Percentiles rank a stretch among this genome's conserved stretches.
These are phyloP conservation scores for Calameuta idolon DNA, from an alignment of 2,888 invertebrate species.

Conservation along the genomic window DNA sequence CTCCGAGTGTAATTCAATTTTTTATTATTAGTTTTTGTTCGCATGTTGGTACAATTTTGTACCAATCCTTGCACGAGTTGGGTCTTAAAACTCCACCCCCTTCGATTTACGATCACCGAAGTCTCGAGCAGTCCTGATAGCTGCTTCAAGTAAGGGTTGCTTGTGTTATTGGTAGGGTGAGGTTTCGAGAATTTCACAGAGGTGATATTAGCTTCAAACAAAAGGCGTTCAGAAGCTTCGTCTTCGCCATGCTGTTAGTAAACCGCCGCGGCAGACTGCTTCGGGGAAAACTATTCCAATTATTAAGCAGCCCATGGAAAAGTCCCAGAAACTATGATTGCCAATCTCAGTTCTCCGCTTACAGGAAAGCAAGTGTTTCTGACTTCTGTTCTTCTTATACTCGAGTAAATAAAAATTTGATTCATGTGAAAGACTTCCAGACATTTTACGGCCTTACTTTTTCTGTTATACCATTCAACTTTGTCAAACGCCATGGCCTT, in stretches of 20 bases:
- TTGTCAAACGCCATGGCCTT: not conserved
- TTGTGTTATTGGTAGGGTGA: not conserved
- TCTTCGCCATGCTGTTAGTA: not conserved
- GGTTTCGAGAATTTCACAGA: not conserved
- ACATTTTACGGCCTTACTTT: not conserved
- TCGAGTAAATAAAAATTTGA: not conserved
- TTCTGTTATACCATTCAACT: not conserved
- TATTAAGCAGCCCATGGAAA: constrained; percentile 40
- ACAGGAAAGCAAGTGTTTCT: not conserved
- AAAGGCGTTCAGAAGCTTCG: not conserved
- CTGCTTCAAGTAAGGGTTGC: not conserved
- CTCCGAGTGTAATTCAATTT: not conserved
- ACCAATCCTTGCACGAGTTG: not conserved
- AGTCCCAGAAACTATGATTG: constrained; percentile 45
- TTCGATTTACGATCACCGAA: not conserved
- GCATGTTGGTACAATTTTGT: not conserved
- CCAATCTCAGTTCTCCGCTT: constrained; percentile 31
- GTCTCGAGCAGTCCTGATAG: not conserved
- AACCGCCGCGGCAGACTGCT: not conserved
- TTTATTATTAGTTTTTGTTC: not conserved
- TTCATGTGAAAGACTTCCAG: not conserved
- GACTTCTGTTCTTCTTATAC: not conserved
- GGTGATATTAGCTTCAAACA: not conserved
- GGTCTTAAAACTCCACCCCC: not conserved
- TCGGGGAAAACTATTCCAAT: constrained; percentile 42